Conservation (phyloP, 2,888 invertebrate genomes). For the Syrista parreyssii region DNA sequence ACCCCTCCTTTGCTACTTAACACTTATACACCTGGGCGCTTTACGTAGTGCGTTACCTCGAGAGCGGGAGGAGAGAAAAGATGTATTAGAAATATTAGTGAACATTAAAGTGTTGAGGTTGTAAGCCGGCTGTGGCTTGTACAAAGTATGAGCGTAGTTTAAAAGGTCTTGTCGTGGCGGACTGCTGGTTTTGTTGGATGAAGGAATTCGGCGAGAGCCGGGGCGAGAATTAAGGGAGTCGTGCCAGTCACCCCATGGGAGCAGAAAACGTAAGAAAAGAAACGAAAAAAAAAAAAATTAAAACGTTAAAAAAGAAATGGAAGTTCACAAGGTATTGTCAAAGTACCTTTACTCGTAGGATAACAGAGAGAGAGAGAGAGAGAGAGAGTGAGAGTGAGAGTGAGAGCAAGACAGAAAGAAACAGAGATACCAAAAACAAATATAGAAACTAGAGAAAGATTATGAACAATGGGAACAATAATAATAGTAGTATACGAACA, state of each 20-base stretch:
- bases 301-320: not conserved
- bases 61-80: not conserved
- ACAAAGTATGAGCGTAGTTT: not conserved
- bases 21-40: not conserved
- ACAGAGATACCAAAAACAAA: not conserved
- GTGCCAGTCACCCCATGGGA: slow-evolving; percentile 34
- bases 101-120: not conserved
- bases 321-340: not conserved
- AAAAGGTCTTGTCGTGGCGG: not conserved
- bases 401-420: too few species aligned
- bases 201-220: not conserved
- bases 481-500: not conserved
- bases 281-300: too few species aligned
- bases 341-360: not conserved
- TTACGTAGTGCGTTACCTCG: not conserved
- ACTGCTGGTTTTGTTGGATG: not conserved
- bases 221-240: slow-evolving; percentile 26
- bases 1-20: not conserved
- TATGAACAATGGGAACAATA: too few species aligned
- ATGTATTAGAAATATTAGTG: not conserved
- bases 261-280: not conserved
- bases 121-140: not conserved
- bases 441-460: not conserved
- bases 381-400: too few species aligned
- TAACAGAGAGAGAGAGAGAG: too few species aligned